These are phyloP conservation scores for Forbesichthys papilliferus DNA, from an alignment of 2,113 vertebrate genomes.

Conservation along the genomic window DNA sequence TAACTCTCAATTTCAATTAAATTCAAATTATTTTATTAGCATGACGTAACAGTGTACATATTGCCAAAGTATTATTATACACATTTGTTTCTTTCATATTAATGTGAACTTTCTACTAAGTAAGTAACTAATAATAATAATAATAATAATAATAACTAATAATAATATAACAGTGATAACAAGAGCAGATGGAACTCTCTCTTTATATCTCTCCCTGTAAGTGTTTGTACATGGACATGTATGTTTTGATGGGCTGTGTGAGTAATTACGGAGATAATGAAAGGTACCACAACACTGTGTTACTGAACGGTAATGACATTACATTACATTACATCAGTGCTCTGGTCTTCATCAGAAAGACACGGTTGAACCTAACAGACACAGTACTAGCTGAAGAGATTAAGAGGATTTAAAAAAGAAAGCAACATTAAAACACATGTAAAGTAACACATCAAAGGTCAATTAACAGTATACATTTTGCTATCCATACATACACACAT, in stretches of 20 bases:
- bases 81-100: too few species aligned
- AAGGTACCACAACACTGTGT: conserved; percentile 57
- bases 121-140: too few species aligned
- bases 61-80: too few species aligned
- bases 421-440: conserved; percentile 12
- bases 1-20: too few species aligned
- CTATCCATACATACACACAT: too few species aligned
- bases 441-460: conserved; percentile 26
- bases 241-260: conserved; percentile 44
- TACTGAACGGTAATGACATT: conserved; percentile 61
- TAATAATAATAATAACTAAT: too few species aligned
- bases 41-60: too few species aligned
- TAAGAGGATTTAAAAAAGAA: background rate
- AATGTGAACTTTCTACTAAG: too few species aligned
- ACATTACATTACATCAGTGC: conserved; percentile 37
- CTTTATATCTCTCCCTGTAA: background rate
- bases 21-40: too few species aligned
- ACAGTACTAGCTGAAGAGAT: conserved; percentile 11
- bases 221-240: background rate
- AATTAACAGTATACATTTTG: background rate
- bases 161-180: too few species aligned
- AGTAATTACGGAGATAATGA: conserved; percentile 66
- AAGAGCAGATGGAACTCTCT: background rate
- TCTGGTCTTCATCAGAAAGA: conserved; percentile 65
- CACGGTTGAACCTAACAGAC: conserved; percentile 19